phyloP scores from a whole-genome alignment of 2,113 vertebrate species.

The Cheirogaleus medius region DNA sequence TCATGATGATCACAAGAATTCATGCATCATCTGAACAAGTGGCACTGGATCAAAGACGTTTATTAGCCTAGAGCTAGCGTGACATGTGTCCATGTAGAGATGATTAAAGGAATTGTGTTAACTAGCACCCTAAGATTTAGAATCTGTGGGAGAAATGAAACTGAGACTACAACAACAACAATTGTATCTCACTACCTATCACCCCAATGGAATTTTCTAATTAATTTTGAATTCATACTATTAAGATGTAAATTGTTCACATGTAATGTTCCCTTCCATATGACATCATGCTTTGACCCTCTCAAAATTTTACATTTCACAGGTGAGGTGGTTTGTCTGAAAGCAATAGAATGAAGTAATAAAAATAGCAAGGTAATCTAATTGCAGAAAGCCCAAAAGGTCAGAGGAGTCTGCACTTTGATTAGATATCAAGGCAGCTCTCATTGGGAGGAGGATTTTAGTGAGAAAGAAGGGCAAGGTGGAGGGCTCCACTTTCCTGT shows the following conservation, averaged over 20 bases:
- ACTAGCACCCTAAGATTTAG: not conserved
- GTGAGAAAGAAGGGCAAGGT: not conserved
- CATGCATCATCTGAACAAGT: not conserved
- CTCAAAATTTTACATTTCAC: slow-evolving; percentile 31
- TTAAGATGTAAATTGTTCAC: not conserved
- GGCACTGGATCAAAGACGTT: accelerated
- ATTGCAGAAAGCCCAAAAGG: slow-evolving; percentile 26
- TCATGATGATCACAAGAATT: not conserved
- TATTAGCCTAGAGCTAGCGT: not conserved
- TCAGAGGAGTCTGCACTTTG: not conserved
- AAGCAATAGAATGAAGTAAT: not conserved
- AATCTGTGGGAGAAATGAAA: not conserved
- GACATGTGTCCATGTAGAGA: not conserved
- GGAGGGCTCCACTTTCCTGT: not conserved
- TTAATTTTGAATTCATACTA: not conserved
- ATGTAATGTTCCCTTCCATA: not conserved
- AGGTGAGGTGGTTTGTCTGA: slow-evolving; percentile 22
- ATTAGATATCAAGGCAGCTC: slow-evolving; percentile 42
- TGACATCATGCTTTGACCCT: slow-evolving; percentile 11
- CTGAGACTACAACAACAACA: not conserved
- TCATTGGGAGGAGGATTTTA: not conserved
- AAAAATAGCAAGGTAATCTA: slow-evolving; percentile 50
- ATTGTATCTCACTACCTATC: not conserved
- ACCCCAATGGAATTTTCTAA: not conserved
- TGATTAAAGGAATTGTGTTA: not conserved